Conservation (phyloP, 1,140 invertebrate genomes). For the Anoplophora glabripennis region DNA sequence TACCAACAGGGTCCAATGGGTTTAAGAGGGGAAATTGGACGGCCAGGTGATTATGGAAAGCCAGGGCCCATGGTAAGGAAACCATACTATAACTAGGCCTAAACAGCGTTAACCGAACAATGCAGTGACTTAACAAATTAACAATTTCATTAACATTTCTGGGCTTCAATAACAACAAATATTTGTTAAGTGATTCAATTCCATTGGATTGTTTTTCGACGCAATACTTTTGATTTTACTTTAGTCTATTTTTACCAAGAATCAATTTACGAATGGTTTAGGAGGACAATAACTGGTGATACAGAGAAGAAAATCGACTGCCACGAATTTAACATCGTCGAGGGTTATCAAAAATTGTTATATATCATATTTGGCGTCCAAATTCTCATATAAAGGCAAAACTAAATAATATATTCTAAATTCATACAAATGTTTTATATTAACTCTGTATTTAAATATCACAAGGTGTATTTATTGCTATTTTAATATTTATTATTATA, state of each 20-base stretch:
- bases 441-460: conserved; percentile 17
- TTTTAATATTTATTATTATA: conserved; percentile 27
- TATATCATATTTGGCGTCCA: conserved; percentile 1
- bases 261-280: conserved; percentile 27
- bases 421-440: conserved; percentile 22
- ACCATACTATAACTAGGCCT: conserved; percentile 42
- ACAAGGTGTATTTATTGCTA: conserved; percentile 28
- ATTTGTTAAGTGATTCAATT: conserved; percentile 38
- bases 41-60: conserved; percentile 72
- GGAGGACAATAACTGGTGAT: conserved; percentile 43
- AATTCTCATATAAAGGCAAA: conserved; percentile 5
- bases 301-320: conserved; percentile 22
- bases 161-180: conserved; percentile 6
- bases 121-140: conserved; percentile 46
- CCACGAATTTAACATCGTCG: conserved; percentile 14
- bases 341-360: neutral
- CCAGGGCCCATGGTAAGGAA: conserved; percentile 73
- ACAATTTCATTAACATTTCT: conserved; percentile 24
- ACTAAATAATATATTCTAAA: conserved; percentile 21
- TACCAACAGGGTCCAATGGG: conserved; percentile 78
- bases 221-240: neutral
- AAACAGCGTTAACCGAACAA: conserved; percentile 42
- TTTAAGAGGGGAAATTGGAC: conserved; percentile 76
- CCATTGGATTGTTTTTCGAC: conserved; percentile 37
- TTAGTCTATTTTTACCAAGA: conserved; percentile 11